These are phyloP conservation scores for Arremon aurantiirostris DNA, from an alignment of 2,797 vertebrate species.

Conservation along the genomic window DNA sequence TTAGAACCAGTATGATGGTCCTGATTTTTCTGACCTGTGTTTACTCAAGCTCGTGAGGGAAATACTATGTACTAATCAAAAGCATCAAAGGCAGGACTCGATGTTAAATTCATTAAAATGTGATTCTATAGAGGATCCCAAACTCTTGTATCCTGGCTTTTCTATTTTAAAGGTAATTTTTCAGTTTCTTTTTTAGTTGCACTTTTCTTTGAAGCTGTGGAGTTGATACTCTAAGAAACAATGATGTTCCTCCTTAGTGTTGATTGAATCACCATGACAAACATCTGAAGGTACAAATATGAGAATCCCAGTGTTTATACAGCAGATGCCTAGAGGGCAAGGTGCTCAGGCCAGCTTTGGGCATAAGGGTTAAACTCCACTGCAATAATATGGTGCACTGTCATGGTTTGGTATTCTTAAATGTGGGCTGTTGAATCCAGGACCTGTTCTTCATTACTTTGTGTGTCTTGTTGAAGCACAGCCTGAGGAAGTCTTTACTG, in stretches of 20 bases:
- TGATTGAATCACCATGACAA: not conserved
- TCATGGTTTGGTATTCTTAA: not conserved
- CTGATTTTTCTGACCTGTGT: not conserved
- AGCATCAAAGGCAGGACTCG: fast-evolving
- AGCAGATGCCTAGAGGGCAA: not conserved
- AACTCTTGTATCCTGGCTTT: not conserved
- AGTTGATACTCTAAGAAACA: not conserved
- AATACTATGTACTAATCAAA: not conserved
- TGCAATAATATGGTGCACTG: not conserved
- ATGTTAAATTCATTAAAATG: not conserved
- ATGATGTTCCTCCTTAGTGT: not conserved
- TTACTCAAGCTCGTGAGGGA: not conserved
- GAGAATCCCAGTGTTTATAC: not conserved
- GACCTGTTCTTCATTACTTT: not conserved
- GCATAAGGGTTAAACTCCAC: not conserved
- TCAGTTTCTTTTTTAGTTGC: not conserved
- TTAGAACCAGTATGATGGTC: not conserved
- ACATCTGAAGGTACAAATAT: not conserved
- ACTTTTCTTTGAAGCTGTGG: not conserved
- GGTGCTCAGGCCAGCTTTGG: not conserved
- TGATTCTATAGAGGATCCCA: not conserved
- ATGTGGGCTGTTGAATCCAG: not conserved
- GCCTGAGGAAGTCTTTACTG: not conserved
- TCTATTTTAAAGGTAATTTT: not conserved
- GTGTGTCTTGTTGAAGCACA: not conserved